Evolutionary conservation across 92 coral and sea anemone species (phyloP).

Genomic region (Porites evermanni): DNA sequence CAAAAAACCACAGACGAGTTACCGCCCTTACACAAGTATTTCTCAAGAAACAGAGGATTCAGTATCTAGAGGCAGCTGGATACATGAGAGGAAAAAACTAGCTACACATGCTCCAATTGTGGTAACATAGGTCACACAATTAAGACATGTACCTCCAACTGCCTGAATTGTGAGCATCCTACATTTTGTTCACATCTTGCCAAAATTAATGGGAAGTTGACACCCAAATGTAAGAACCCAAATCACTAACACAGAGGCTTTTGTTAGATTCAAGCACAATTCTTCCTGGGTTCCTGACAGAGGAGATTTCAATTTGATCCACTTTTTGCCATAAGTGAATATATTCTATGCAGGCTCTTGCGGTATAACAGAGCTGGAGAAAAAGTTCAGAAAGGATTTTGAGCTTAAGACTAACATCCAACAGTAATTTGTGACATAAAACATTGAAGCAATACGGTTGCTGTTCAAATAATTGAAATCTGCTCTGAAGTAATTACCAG

Average conservation of each 20-base stretch:
- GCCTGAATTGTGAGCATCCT: conserved; percentile 7
- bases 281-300: background rate
- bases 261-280: background rate
- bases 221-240: background rate
- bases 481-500: no score
- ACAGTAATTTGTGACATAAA: no score
- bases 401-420: no score
- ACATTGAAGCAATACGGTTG: no score
- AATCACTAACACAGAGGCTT: background rate
- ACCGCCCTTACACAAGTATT: conserved; percentile 20
- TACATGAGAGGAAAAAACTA: conserved; percentile 11
- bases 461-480: no score
- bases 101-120: conserved; percentile 15
- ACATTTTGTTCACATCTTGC: conserved; percentile 31
- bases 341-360: no score
- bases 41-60: conserved; percentile 25
- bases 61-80: conserved; percentile 20
- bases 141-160: conserved; percentile 26
- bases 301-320: no score
- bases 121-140: conserved; percentile 14
- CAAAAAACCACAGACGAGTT: conserved; percentile 37
- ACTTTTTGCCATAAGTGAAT: no score
- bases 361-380: no score
- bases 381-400: no score
- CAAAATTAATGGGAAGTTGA: conserved; percentile 24